Conservation (phyloP, 2,888 invertebrate genomes). For the Synergus itoensis region DNA sequence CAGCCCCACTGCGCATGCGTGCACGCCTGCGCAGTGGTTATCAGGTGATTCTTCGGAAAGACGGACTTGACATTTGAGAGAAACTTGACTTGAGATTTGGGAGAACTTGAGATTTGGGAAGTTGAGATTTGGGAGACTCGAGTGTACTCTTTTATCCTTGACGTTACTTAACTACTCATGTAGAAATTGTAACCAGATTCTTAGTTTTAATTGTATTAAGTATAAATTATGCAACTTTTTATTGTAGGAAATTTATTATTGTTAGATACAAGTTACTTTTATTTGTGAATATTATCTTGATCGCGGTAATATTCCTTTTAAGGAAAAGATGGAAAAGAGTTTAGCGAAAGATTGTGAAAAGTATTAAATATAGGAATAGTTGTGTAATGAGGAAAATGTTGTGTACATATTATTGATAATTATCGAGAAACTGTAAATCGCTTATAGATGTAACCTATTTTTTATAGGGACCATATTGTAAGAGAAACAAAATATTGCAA, state of each 20-base stretch:
- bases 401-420: conserved; percentile 9
- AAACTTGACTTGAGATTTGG: too few relatives aligned
- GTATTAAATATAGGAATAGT: conserved; percentile 28
- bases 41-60: too few relatives aligned
- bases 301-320: conserved; percentile 10
- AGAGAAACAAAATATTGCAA: conserved; percentile 15
- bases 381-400: conserved; percentile 2
- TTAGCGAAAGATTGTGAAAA: conserved; percentile 16
- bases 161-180: conserved; percentile 27
- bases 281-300: background rate
- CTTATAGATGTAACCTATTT: conserved; percentile 42
- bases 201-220: conserved; percentile 9
- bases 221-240: background rate
- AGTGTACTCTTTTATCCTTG: background rate
- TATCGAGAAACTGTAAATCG: conserved; percentile 30
- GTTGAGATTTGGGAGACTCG: too few relatives aligned
- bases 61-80: too few relatives aligned
- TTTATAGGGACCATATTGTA: conserved; percentile 37
- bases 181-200: conserved; percentile 1
- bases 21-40: too few relatives aligned
- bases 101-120: too few relatives aligned
- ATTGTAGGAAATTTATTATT: background rate
- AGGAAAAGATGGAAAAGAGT: background rate
- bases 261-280: conserved; percentile 6
- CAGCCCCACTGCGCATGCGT: too few relatives aligned